phyloP scores from a whole-genome alignment of 2,113 vertebrate species.

The Leucosticte australis region DNA sequence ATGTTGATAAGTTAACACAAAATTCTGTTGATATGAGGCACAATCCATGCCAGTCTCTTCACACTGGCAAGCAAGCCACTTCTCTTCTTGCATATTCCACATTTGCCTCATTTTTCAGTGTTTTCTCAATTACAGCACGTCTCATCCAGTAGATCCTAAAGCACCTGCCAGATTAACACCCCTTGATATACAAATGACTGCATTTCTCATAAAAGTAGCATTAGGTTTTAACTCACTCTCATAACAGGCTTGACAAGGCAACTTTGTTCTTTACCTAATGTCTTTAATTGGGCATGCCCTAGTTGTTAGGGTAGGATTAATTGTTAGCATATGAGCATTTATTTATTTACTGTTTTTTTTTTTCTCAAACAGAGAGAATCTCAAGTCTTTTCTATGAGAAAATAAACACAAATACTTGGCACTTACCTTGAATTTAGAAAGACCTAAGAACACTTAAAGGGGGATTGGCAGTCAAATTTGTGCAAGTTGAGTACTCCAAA shows the following conservation, averaged over 20 bases:
- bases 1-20: neutral
- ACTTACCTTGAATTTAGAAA: neutral
- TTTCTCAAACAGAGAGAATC: neutral
- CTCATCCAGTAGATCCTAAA: slow-evolving; percentile 20
- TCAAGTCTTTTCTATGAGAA: slow-evolving; percentile 39
- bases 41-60: neutral
- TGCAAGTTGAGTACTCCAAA: neutral
- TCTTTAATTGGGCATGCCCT: slow-evolving; percentile 1
- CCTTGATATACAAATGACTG: neutral
- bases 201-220: neutral
- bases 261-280: slow-evolving; percentile 20
- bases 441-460: neutral
- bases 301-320: slow-evolving; percentile 25
- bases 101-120: slow-evolving; percentile 10
- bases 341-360: neutral
- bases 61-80: neutral
- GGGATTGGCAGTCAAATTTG: neutral
- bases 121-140: slow-evolving; percentile 3
- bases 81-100: neutral
- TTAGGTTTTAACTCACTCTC: neutral
- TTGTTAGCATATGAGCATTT: slow-evolving; percentile 6
- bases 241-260: slow-evolving; percentile 9
- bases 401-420: slow-evolving; percentile 19
- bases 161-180: slow-evolving; percentile 9
- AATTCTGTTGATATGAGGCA: neutral